These are phyloP conservation scores for Toxotes lorentzi DNA, from an alignment of 2,797 vertebrate genomes.

Conservation along the genomic window DNA sequence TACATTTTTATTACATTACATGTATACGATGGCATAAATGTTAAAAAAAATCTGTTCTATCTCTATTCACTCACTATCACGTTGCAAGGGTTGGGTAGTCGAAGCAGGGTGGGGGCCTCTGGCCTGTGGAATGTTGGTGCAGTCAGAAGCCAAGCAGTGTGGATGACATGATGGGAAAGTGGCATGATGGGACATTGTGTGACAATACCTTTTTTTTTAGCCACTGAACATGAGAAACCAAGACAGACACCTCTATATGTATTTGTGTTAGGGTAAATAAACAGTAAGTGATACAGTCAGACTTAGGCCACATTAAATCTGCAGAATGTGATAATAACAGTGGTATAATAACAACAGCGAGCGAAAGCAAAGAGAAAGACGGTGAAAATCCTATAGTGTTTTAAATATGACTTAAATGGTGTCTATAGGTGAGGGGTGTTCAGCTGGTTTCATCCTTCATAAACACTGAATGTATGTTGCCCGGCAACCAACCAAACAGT, in stretches of 20 bases:
- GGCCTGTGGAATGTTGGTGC: slow-evolving; percentile 18
- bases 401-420: slow-evolving; percentile 10
- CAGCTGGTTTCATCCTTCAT: slow-evolving; percentile 57
- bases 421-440: slow-evolving; percentile 21
- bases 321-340: not conserved
- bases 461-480: slow-evolving; percentile 58
- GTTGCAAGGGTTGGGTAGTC: not conserved
- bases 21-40: not conserved
- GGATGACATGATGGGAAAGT: slow-evolving; percentile 10
- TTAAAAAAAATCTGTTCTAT: not conserved
- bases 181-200: slow-evolving; percentile 21
- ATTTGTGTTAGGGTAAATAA: not conserved
- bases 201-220: slow-evolving; percentile 6
- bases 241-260: not conserved
- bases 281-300: not conserved
- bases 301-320: not conserved
- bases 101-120: not conserved
- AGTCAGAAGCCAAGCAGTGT: slow-evolving; percentile 22
- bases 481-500: slow-evolving; percentile 73
- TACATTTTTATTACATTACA: not conserved
- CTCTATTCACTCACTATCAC: not conserved
- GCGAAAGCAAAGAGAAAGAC: not conserved
- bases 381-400: slow-evolving; percentile 9
- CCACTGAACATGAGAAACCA: not conserved
- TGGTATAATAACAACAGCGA: not conserved